Base-by-base conservation (phyloP, 2,888 invertebrate species). In the Ornithoptera alexandrae region DNA sequence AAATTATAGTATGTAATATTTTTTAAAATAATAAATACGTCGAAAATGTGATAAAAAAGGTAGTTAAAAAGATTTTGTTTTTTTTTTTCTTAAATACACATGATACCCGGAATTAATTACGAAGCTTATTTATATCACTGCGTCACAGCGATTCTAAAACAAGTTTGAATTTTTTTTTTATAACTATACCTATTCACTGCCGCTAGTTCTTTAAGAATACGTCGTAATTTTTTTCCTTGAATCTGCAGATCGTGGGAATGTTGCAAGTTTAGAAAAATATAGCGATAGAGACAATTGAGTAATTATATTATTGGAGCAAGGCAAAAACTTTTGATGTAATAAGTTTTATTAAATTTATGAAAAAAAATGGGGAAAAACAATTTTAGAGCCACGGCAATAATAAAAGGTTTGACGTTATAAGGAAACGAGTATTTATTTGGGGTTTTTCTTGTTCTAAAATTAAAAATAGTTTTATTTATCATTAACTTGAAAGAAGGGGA, bases 241-340 rank as follows among this genome's bases (percentile, higher is more conserved):
- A 30, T 36, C 30, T 15, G 59, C 17, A 36, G 39, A 36, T 20
- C 30, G 36, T 60, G 60, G 60, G 60, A 60, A 60, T 30, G 17
- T 59, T 59, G 59, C 50, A 17, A 59, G 17, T 24, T 59, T 3
- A 20, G 22, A 57, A 57, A n/a, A 59, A 59, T 17, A 20, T 12
- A 59, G 12, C 18, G 3, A 24, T 5, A 24, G 2, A 17, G 18
- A 60, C 60, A 60, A n/a, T 60, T 15, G 18, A 6, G 60, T 6
- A 60, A 62, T 62, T 50, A 24, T 50, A 50, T 62, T 62, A 50
- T 62, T 50, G 50, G 62, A 50, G 62, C 62, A 20, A 62, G 8
- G 20, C 22, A 59, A 30, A 62, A 62, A 20, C 30, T 30, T 30
- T 30, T 30, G 30, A 30, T 30, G 30, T 30, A 30, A 30, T 30